phyloP scores from a whole-genome alignment of 2,113 vertebrate species.

The Pelecanoides urinatrix region DNA sequence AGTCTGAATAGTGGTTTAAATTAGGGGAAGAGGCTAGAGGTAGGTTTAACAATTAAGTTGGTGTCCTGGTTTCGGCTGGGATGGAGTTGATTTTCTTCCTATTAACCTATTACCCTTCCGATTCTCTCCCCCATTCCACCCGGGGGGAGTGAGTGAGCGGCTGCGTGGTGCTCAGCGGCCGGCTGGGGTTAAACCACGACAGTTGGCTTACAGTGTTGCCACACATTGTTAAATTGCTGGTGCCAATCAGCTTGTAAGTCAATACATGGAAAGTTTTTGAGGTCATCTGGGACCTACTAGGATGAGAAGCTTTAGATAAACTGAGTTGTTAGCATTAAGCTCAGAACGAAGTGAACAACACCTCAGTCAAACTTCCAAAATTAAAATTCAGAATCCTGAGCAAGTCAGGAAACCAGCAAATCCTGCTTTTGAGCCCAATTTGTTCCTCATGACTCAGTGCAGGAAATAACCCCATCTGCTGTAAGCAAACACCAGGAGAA shows the following conservation, averaged over 20 bases:
- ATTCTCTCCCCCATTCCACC: no score
- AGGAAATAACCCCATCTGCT: neutral
- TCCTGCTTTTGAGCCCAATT: neutral
- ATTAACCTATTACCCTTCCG: no score
- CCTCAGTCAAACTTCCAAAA: neutral
- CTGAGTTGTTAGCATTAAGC: neutral
- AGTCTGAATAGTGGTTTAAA: neutral
- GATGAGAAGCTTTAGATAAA: neutral
- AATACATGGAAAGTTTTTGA: neutral
- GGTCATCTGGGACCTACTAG: neutral
- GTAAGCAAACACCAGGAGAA: neutral
- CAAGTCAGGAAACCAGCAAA: neutral
- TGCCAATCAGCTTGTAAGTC: neutral
- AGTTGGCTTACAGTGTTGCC: neutral
- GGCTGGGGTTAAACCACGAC: no score
- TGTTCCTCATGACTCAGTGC: fast-evolving
- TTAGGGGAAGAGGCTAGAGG: neutral
- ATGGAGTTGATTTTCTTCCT: no score
- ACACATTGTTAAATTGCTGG: neutral
- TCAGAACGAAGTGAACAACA: neutral
- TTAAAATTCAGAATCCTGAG: neutral
- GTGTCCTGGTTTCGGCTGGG: no score
- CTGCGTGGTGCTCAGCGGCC: no score
- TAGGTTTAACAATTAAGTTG: neutral
- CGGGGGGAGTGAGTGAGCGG: no score